Percentiles rank a stretch among this genome's conserved stretches.
Conservation (phyloP, 2,113 vertebrate species). For the Telmatochromis sp. region DNA sequence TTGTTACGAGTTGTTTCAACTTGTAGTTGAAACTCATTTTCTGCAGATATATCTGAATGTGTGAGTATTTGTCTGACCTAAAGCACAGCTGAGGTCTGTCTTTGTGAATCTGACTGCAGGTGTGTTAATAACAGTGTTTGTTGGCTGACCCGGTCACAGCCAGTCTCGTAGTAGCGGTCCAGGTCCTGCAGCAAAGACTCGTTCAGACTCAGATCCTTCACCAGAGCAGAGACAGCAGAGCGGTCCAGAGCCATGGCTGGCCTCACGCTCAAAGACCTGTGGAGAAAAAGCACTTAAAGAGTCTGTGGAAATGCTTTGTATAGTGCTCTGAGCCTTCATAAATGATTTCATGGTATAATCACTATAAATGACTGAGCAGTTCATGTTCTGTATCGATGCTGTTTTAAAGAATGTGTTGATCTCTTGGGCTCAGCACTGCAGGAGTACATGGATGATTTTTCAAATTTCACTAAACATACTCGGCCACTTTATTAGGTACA, state of each 20-base stretch:
- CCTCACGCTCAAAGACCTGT: slow-evolving; percentile 78
- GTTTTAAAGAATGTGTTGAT: background rate
- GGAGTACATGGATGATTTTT: background rate
- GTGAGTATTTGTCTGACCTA: background rate
- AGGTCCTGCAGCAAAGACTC: slow-evolving; percentile 75
- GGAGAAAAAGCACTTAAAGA: background rate
- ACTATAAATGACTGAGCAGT: background rate
- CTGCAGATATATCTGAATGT: background rate
- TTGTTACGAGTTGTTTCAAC: background rate
- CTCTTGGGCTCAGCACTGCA: background rate
- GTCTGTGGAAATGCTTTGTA: background rate
- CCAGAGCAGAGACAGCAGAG: slow-evolving; percentile 63
- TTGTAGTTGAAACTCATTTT: background rate
- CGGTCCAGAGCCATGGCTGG: slow-evolving; percentile 65
- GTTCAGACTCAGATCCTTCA: slow-evolving; percentile 62
- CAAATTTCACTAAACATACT: background rate
- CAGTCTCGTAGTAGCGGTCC: slow-evolving; percentile 60
- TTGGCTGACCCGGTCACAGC: slow-evolving; percentile 74
- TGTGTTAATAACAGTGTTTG: background rate
- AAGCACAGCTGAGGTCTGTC: background rate
- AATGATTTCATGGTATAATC: background rate
- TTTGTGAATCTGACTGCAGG: background rate
- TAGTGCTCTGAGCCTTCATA: background rate
- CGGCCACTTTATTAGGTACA: background rate
- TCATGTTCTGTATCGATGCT: background rate